Evolutionary conservation across 2,113 vertebrate genomes (phyloP), one percentile per base, ranked within the genome.

Genomic region (Coregonus clupeaformis): DNA sequence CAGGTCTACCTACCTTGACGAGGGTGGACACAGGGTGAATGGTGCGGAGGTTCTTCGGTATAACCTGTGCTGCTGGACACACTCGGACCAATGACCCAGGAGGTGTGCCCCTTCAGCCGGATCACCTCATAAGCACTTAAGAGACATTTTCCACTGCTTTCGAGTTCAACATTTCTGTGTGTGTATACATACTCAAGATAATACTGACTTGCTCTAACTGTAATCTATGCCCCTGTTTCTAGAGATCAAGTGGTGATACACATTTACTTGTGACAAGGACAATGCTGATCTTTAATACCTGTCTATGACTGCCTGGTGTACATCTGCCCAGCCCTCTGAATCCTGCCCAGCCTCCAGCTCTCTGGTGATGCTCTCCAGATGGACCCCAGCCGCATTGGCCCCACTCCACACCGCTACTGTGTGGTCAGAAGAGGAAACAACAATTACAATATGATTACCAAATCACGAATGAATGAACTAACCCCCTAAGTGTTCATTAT

Each of bases 31-130:
- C 49, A 13, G 12, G 49, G 49, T 18, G 49, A 18, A 90, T 78
- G 1, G 87, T 81, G 63, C 86, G 79, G 47, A 88, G 80, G 62
- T 90, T 90, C 77, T 76, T 86, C 49, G 86, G 78, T 32, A 88
- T 72, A 60, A 84, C 82, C 66, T 87, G 81, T 1, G 76, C 74
- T 25, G 65, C 72, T 83, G 25, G 82, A 68, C 67, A 90, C 87
- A 25, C 84, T 87, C 68, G 89, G 49, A 24, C 87, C 87, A 67
- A 86, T 89, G 16, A 85, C 89, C 89, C 87, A 90, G 79, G 85
- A 87, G 12, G 85, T 87, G 80, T 84, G 84, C 14, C 85, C 87
- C 47, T 90, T 90, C 66, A 90, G 80, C 14, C 62, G 78, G 52
- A 87, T 85, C 67, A 90, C 81, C 64, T 89, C 88, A 52, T 87